Base-by-base conservation (phyloP, 2,888 invertebrate genomes). In the Teinopalpus imperialis region DNA sequence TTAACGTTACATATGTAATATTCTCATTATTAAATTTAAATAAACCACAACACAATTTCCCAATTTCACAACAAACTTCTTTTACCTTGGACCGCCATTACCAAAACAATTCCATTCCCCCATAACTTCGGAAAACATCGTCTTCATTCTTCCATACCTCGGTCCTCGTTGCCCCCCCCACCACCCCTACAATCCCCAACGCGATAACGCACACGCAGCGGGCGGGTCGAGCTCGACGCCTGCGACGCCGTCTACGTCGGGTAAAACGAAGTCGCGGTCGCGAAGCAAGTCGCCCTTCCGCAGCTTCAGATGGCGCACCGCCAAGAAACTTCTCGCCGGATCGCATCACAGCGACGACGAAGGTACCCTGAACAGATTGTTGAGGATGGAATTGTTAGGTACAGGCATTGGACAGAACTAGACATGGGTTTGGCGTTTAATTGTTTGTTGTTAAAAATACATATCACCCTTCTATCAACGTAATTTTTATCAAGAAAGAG, bases 281-380 rank as follows among this genome's bases (percentile, higher is more conserved):
- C 93, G 97, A 70, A 97, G 97, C 91, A 97, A 97, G 90, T 97
- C 97, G 68, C 97, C 97, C 53, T 97, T 97, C 93, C 91, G 96
- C 77, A 96, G 95, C 90, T 96, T 96, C 92, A 92, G 96, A 57
- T 96, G 96, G 96, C 94, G 94, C 90, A 95, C 95, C 79, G 92
- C 94, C 57, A 90, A 92, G 81, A 92, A 91, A 63, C 88, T 91
- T 54, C 85, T 91, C 68, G 91, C 92, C 53, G 93, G 93, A 60
- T 89, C 92, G 41, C 93, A 92, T 60, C 93, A 92, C 71, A 94
- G 94, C 79, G 95, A 95, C 72, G 95, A 95, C 79, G 95, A 95
- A 90, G 93, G 93, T 86, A 93, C 90, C 71, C 31, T n/a, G 0
- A 2, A 9, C 18, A 2, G 10, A 27, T 44, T 31, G 27, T 23